Evolutionary conservation across 2,797 vertebrate species (phyloP), one percentile per base, ranked within the genome.

Genomic region (Chanos chanos): DNA sequence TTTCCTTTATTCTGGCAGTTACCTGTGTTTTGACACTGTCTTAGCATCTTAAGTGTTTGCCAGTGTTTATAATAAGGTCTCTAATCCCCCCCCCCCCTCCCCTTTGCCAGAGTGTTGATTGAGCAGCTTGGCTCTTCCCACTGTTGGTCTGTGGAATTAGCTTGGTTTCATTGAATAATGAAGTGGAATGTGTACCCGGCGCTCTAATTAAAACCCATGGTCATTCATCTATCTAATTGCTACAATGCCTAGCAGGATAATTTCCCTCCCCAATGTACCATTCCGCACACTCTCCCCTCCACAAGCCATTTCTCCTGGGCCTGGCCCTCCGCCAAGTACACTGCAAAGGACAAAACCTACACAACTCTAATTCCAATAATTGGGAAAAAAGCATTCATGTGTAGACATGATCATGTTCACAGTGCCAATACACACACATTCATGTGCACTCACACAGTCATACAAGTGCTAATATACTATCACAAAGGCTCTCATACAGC

Each of bases 191-290:
- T 91, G 85, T 89, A 91, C 86, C 89, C 87, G 81, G 83, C 78
- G 82, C 90, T 94, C 92, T 93, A 94, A 95, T 96, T 94, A 95
- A 95, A 94, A 89, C 83, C 71, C 64, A 80, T 68, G 81, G 89
- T 82, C 90, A 93, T 96, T 92, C 86, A 90, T 97, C 93, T 94
- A 89, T 87, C 89, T 96, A 95, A 96, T 89, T 94, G 92, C 91
- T 90, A 83, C 87, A 90, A 74, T 88, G 90, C 86, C 91, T 93
- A 86, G 88, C 83, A 91, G 91, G 90, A 89, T 88, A 86, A 91
- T 92, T 92, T 86, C 77, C 84, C 88, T n/a, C 89, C 87, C 85
- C 83, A 90, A 85, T 79, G 88, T 74, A 82, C 83, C 73, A 83
- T 92, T 90, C 79, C 84, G 84, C 76, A 70, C 72, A 70, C 70